Percentiles rank a stretch among this genome's conserved stretches.
Conservation (phyloP, 1,140 invertebrate genomes). For the Pogonognathellus flavescens region DNA sequence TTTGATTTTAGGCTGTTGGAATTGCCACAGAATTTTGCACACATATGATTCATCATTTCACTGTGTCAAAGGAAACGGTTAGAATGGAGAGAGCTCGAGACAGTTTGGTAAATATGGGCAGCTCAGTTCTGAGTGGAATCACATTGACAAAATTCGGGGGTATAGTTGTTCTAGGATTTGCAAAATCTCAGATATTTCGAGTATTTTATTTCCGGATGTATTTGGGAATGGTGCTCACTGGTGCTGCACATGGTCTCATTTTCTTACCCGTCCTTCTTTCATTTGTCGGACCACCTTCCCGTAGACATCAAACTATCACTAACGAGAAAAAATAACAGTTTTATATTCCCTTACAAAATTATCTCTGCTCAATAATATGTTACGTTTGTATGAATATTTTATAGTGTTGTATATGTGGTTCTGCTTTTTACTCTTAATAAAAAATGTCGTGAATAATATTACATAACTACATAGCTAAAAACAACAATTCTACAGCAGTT, state of each 20-base stretch:
- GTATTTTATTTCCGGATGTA: constrained; percentile 96
- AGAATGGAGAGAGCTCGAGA: constrained; percentile 72
- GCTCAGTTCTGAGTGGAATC: constrained; percentile 89
- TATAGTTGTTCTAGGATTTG: constrained; percentile 90
- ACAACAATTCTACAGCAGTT: no score
- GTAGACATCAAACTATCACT: not conserved
- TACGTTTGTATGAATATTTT: not conserved
- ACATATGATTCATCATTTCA: constrained; percentile 87
- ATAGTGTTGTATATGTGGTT: not conserved
- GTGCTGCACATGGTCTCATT: constrained; percentile 89
- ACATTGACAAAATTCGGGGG: constrained; percentile 92
- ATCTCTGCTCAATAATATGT: not conserved
- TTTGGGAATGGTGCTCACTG: constrained; percentile 88
- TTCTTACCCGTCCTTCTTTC: constrained; percentile 89
- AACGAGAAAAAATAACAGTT: not conserved
- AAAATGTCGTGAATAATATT: no score
- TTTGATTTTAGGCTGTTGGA: constrained; percentile 84
- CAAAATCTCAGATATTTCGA: constrained; percentile 96
- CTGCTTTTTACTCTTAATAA: not conserved
- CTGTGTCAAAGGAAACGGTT: constrained; percentile 72
- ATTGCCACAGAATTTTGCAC: constrained; percentile 96
- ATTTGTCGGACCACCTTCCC: constrained; percentile 78
- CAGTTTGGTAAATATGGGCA: constrained; percentile 84
- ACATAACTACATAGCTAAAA: no score
- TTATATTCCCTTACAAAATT: not conserved